Conservation (phyloP, 2,113 vertebrate genomes). For the Chunga burmeisteri region DNA sequence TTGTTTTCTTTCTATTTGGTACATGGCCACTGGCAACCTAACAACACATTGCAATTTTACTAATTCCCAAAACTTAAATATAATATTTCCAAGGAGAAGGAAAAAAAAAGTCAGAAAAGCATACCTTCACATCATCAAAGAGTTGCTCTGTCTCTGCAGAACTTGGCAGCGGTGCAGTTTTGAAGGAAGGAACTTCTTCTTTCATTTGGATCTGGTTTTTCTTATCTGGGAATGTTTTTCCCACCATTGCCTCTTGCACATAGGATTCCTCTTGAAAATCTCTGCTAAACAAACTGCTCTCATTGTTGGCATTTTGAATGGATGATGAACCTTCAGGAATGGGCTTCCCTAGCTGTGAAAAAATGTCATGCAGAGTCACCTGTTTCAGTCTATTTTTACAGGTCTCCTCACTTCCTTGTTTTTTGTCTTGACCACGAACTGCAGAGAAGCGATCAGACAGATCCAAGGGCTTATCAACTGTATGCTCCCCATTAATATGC, state of each 20-base stretch:
- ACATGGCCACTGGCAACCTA: conserved; percentile 72
- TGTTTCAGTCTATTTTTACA: conserved; percentile 72
- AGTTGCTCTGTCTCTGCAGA: conserved; percentile 61
- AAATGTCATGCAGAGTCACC: conserved; percentile 66
- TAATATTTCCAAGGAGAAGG: not conserved
- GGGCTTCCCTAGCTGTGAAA: conserved; percentile 51
- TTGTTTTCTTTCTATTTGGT: conserved; percentile 70
- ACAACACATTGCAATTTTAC: conserved; percentile 61
- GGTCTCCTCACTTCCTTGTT: conserved; percentile 54
- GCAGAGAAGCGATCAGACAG: conserved; percentile 78
- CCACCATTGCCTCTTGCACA: conserved; percentile 42
- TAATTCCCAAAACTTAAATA: conserved; percentile 5
- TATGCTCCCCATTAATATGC: conserved; percentile 57
- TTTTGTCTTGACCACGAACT: conserved; percentile 66
- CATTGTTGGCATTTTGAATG: conserved; percentile 8
- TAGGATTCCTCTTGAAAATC: conserved; percentile 51
- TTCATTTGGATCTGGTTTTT: conserved; percentile 62
- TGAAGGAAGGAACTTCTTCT: conserved; percentile 67
- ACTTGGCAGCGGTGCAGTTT: conserved; percentile 35
- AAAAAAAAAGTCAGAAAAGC: not conserved
- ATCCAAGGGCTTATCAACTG: conserved; percentile 74
- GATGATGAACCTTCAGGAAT: conserved; percentile 53
- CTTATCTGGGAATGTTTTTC: conserved; percentile 54
- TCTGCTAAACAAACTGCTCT: conserved; percentile 24
- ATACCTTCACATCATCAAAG: conserved; percentile 71